Evolutionary conservation across 1,140 invertebrate genomes (phyloP).

Genomic region (Chionoecetes opilio): DNA sequence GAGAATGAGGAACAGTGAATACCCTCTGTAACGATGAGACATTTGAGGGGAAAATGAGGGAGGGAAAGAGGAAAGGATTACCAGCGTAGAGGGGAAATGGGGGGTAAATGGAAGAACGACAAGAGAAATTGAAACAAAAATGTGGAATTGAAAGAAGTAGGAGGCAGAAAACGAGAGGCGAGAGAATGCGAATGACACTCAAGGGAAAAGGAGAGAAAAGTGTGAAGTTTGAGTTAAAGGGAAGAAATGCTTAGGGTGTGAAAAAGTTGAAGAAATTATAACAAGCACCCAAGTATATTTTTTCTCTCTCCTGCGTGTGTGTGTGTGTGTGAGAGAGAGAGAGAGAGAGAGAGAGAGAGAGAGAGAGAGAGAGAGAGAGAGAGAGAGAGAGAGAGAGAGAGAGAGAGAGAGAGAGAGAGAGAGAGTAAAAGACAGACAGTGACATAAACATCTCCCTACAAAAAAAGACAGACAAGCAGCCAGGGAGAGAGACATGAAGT

Average conservation of each 20-base stretch:
- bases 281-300: no score
- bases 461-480: background rate
- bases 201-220: background rate
- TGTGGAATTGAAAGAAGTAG: background rate
- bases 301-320: no score
- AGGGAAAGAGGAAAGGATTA: conserved; percentile 16
- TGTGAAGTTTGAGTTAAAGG: background rate
- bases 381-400: conserved; percentile 27
- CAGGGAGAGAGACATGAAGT: background rate
- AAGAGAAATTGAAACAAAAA: background rate
- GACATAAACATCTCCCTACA: background rate
- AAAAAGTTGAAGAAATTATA: background rate
- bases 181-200: background rate
- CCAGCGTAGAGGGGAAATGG: background rate
- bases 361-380: conserved; percentile 27
- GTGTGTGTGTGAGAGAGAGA: background rate
- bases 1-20: background rate
- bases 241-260: background rate
- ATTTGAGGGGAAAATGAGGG: background rate
- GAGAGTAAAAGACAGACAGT: background rate
- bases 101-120: background rate
- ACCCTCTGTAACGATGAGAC: background rate
- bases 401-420: background rate
- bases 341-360: conserved; percentile 27
- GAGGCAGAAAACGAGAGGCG: no score